Evolutionary conservation across 1,140 invertebrate genomes (phyloP).

Genomic region (Drosophila lowei): DNA sequence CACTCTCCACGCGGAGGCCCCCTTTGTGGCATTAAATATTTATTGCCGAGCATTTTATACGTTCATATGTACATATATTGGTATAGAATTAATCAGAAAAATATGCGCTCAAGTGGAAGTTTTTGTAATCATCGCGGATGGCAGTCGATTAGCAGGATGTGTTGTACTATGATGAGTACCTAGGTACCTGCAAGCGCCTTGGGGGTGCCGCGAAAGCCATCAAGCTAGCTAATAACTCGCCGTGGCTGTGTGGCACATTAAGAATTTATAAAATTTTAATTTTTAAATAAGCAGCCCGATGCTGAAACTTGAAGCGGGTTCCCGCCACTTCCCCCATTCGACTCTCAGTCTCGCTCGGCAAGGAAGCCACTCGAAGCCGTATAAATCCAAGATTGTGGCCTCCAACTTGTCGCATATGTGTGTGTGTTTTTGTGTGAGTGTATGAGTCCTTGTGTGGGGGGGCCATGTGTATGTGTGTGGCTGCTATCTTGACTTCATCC

Average conservation of each 20-base stretch:
- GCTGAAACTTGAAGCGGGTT: conserved; percentile 30
- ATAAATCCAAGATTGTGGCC: conserved; percentile 80
- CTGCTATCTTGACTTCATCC: conserved; percentile 75
- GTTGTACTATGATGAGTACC: too few relatives aligned
- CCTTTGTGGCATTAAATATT: conserved; percentile 62
- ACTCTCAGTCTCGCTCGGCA: conserved; percentile 7
- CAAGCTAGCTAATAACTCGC: conserved; percentile 65
- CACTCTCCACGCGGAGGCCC: not conserved
- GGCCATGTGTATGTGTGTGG: conserved; percentile 37
- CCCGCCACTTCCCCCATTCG: not conserved
- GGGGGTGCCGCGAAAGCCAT: conserved; percentile 17
- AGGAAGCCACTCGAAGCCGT: conserved; percentile 73
- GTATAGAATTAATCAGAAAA: conserved; percentile 71
- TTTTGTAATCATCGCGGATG: conserved; percentile 61
- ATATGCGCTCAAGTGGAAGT: conserved; percentile 71
- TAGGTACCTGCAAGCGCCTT: conserved; percentile 13
- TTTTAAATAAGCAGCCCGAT: conserved; percentile 68
- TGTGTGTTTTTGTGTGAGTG: conserved; percentile 9
- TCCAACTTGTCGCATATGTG: conserved; percentile 73
- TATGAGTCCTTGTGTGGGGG: conserved; percentile 14
- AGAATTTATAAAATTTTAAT: conserved; percentile 76
- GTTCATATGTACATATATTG: conserved; percentile 25
- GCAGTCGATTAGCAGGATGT: conserved; percentile 56
- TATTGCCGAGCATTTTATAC: conserved; percentile 17
- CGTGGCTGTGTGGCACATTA: conserved; percentile 50